These are phyloP conservation scores for Cebidichthys violaceus DNA, from an alignment of 2,113 vertebrate species.

Conservation along the genomic window DNA sequence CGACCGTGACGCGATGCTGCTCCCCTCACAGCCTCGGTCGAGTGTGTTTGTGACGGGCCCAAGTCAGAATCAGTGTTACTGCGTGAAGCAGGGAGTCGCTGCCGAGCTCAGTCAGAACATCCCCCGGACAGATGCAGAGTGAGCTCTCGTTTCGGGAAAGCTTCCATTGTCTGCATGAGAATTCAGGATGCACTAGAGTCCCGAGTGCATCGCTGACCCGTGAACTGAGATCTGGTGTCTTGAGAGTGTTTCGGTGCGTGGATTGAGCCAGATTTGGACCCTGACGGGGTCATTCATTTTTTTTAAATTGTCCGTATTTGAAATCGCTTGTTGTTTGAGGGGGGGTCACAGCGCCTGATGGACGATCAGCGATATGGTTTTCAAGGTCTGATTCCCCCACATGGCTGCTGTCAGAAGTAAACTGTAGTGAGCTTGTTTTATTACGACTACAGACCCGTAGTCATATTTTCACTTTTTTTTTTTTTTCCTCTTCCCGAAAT, in stretches of 20 bases:
- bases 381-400: background rate
- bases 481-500: too few relatives aligned
- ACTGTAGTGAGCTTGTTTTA: background rate
- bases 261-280: background rate
- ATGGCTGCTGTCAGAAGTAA: background rate
- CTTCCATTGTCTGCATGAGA: background rate
- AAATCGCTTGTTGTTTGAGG: background rate
- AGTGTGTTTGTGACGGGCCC: slow-evolving; percentile 31
- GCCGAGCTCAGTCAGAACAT: background rate
- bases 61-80: slow-evolving; percentile 11
- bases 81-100: slow-evolving; percentile 20
- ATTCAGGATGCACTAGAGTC: background rate
- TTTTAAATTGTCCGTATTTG: background rate
- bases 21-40: slow-evolving; percentile 8
- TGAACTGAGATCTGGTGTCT: background rate
- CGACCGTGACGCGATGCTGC: background rate
- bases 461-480: too few relatives aligned
- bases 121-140: background rate
- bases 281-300: background rate
- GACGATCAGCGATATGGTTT: background rate
- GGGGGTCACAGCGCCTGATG: background rate
- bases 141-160: background rate
- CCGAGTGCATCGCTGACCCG: background rate
- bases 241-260: background rate
- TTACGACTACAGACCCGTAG: background rate